Evolutionary conservation across 2,888 invertebrate genomes (phyloP), one percentile per base, ranked within the genome.

Genomic region (Noctua fimbriata): DNA sequence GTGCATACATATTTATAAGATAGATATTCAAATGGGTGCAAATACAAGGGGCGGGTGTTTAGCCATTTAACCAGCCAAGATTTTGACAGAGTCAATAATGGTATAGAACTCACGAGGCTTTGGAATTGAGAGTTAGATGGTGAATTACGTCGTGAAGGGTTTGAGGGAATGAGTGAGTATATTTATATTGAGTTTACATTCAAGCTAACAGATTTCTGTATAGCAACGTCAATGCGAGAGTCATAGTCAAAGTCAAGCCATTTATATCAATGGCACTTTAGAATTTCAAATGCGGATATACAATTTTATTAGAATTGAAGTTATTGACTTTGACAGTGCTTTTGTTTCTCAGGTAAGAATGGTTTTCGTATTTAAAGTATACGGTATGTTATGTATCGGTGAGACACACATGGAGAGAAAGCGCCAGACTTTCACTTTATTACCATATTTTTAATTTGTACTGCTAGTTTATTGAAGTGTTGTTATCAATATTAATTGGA

Each of bases 11-110:
- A 92, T 92, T 92, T 91, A 92, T 91, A 88, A 90, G 89, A 73
- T 87, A 89, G 83, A 89, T 91, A 93, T 92, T 93, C 91, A 93
- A 93, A 92, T 92, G 87, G 88, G 89, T 86, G 90, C 91, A 89
- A 92, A 90, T 91, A 89, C 83, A 79, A 83, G 81, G 81, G 88
- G 60, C 49, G 75, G 87, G 82, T 85, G 89, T 86, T 90, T 89
- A 90, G 87, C 87, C 85, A 80, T 86, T 90, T 88, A 89, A 86
- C 83, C 73, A 77, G 86, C 84, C 83, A 83, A 81, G 81, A 84
- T 86, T 84, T 55, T 67, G 73, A 79, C 77, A 90, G 90, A 91
- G 69, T 72, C 85, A 81, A 73, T 73, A 88, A 86, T 28, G 58
- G 65, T 36, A 67, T 76, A 88, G 86, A 89, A 36, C n/a, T 36